phyloP scores from a whole-genome alignment of 2,888 invertebrate genomes.

The Lasioglossum villosulum region DNA sequence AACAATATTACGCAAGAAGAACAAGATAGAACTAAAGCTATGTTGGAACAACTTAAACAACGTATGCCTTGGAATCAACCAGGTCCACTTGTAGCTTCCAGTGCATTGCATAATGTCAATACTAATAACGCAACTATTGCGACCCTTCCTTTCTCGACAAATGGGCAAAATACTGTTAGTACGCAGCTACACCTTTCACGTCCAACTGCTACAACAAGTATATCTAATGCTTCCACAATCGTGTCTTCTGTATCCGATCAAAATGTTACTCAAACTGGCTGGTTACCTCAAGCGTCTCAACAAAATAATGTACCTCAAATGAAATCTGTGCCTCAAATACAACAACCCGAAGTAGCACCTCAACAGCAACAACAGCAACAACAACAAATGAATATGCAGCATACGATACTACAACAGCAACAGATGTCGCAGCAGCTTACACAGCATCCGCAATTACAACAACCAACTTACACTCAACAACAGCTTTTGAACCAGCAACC shows the following conservation, averaged over 20 bases:
- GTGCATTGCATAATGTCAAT: conserved; percentile 65
- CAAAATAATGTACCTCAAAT: conserved; percentile 73
- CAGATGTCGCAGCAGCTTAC: conserved; percentile 67
- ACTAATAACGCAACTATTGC: conserved; percentile 71
- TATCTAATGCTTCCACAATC: conserved; percentile 66
- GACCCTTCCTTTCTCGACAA: conserved; percentile 70
- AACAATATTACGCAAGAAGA: conserved; percentile 77
- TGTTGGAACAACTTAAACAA: conserved; percentile 90
- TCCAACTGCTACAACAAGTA: conserved; percentile 56
- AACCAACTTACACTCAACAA: conserved; percentile 70
- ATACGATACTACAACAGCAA: conserved; percentile 79
- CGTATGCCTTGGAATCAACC: conserved; percentile 93
- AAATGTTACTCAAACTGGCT: conserved; percentile 75
- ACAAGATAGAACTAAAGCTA: conserved; percentile 87
- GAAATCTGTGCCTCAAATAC: conserved; percentile 71
- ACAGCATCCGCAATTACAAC: conserved; percentile 75
- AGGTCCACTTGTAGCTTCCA: conserved; percentile 74
- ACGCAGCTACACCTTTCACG: conserved; percentile 70
- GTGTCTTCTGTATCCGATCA: conserved; percentile 69
- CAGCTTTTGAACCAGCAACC: conserved; percentile 85
- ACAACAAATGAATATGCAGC: conserved; percentile 81
- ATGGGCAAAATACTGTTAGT: conserved; percentile 62
- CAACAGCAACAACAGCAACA: conserved; percentile 68
- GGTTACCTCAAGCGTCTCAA: conserved; percentile 76
- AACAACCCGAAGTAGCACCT: conserved; percentile 74